Evolutionary conservation across 2,888 invertebrate genomes (phyloP), one percentile per base, ranked within the genome.

Genomic region (Brachylomia viminalis): DNA sequence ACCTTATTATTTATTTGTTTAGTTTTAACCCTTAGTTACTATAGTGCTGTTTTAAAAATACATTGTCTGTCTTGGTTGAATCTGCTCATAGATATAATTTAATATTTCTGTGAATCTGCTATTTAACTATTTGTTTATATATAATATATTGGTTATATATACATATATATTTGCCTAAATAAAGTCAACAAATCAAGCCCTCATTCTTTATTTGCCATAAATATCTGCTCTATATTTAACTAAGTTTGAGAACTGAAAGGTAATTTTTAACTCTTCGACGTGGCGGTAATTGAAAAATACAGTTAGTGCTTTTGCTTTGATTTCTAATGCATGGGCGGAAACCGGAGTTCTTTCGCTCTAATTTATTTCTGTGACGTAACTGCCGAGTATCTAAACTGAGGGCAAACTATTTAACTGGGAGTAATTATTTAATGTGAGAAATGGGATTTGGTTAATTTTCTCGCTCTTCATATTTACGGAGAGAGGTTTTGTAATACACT

Each of bases 281-380:
- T 87, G 84, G 79, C 79, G 87, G 89, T 92, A 91, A 92, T 92
- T 92, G 90, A 88, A 91, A 91, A 92, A 90, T 89, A 87, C 90
- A 91, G 91, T 92, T 90, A 90, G 90, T 84, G 84, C 85, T 89
- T 90, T 87, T 84, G 79, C 88, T 91, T 92, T 90, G 91, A 92
- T 91, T 91, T 91, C 84, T 92, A 89, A 91, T 92, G 90, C 76
- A 86, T 76, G 49, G 76, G 73, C 79, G 79, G 80, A 78, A 83
- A 83, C 85, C 86, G 81, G 72, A 79, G 82, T 81, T 85, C 85
- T 88, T 81, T 77, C 75, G 54, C 47, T 70, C 47, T 68, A 65
- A 83, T 74, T 77, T 76, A 83, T 77, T 72, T 52, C 64, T 62
- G 73, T 61, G 72, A 59, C 54, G 62, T 68, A 56, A 64, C 49